phyloP scores from a whole-genome alignment of 2,113 vertebrate species.

The Formicarius rufipectus region DNA sequence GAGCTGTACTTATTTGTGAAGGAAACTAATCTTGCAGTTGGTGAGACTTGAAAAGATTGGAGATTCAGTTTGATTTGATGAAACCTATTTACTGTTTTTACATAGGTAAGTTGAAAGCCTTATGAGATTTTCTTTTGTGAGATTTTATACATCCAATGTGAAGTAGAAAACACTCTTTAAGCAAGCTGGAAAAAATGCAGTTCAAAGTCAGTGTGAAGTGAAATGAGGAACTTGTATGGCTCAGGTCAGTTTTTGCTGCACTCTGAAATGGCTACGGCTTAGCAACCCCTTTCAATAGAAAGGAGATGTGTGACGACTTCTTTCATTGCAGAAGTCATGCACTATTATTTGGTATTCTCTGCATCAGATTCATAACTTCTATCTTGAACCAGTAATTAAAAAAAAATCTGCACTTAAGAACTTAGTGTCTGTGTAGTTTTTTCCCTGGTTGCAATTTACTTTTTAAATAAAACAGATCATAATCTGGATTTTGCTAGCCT shows the following conservation, averaged over 20 bases:
- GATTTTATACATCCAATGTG: accelerated
- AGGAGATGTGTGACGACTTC: neutral
- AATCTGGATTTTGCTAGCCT: neutral
- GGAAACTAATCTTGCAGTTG: neutral
- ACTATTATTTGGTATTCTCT: neutral
- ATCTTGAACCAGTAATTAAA: neutral
- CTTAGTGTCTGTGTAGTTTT: neutral
- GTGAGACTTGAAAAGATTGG: neutral
- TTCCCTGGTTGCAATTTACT: neutral
- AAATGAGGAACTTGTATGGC: slow-evolving; percentile 23
- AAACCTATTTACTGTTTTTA: neutral
- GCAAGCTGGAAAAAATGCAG: neutral
- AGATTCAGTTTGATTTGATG: neutral
- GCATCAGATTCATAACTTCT: neutral
- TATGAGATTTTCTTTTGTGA: neutral
- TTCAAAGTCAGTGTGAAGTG: neutral
- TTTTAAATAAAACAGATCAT: neutral
- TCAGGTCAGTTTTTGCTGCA: neutral
- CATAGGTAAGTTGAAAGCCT: neutral
- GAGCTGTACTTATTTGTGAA: neutral
- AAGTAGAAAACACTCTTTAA: neutral
- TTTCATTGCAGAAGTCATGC: neutral
- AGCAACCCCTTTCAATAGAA: neutral
- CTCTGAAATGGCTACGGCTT: neutral
- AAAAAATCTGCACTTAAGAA: neutral